Base-by-base conservation (phyloP, 2,113 vertebrate species). In the Emberiza fucata region DNA sequence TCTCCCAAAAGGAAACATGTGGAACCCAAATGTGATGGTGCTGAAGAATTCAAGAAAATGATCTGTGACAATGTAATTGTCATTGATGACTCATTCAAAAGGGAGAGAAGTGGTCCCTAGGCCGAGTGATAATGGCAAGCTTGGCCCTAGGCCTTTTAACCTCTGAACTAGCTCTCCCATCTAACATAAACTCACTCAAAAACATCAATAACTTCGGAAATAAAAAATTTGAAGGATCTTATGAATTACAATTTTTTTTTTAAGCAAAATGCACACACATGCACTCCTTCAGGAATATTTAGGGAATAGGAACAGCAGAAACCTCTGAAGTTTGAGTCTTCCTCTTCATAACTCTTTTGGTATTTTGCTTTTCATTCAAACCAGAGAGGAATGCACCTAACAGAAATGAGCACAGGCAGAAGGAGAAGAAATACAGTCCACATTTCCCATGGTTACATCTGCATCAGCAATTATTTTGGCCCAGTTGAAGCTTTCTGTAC, bases 201-300 rank as follows among this genome's bases (percentile, higher is more conserved):
- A 86, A 9, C 7, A 45, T 37, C 25, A 79, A 16, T 5, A 70
- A 27, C 22, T 45, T 14, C 60, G 24, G 16, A 72, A 22, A 2
- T 42, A 5, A 76, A 86, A 60, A 21, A 19, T 16, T 42, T 68
- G 23, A 83, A 64, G 20, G 8, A 42, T 48, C 70, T 64, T 42
- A n/a, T 66, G 9, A 90, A 61, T 17, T 23, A 8, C 0, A 2
- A 5, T 15, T 21, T 33, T 12, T 8, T 9, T 51, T 80, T 57
- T 21, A 21, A 57, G 51, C 1, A 0, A n/a, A 56, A 9, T 0
- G 5, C 9, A 8, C 10, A 5, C 13, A 11, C 5, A 4, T 11
- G 6, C 5, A 4, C 3, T 4, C 4, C 1, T 12, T 6, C 50
- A 35, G 14, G 19, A 66, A 63, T 14, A 33, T 50, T 50, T 60